A percentile compares a stretch with the other conserved stretches of the same genome.
These are phyloP conservation scores for Scrobipalpa atriplicella DNA, from an alignment of 2,888 invertebrate genomes.

Conservation along the genomic window DNA sequence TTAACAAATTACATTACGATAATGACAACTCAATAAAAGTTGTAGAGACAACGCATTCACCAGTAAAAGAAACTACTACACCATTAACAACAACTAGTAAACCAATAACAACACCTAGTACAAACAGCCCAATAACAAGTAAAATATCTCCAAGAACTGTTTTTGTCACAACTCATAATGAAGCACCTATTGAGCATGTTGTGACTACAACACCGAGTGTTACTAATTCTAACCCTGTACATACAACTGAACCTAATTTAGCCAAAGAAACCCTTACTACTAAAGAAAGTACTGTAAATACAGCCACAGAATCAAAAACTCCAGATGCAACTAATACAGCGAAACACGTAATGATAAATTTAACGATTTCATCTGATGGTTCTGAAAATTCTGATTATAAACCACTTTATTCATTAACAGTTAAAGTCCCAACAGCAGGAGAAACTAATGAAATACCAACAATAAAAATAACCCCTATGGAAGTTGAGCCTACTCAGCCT, in stretches of 20 bases:
- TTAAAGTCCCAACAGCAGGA: slow-evolving; percentile 88
- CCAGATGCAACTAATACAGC: slow-evolving; percentile 63
- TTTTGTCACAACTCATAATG: slow-evolving; percentile 49
- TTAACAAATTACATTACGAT: slow-evolving; percentile 63
- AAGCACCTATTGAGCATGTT: slow-evolving; percentile 57
- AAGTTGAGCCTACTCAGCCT: slow-evolving; percentile 65
- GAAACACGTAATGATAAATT: slow-evolving; percentile 89
- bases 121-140: slow-evolving; percentile 38
- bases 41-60: slow-evolving; percentile 37
- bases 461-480: slow-evolving; percentile 80
- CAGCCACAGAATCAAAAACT: slow-evolving; percentile 56
- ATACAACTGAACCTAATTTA: slow-evolving; percentile 41
- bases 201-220: slow-evolving; percentile 51
- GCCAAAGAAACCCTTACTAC: slow-evolving; percentile 41
- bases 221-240: slow-evolving; percentile 53
- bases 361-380: slow-evolving; percentile 89
- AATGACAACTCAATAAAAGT: slow-evolving; percentile 45
- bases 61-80: slow-evolving; percentile 38
- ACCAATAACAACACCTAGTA: slow-evolving; percentile 32
- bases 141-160: slow-evolving; percentile 43
- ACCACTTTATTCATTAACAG: slow-evolving; percentile 90
- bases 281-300: slow-evolving; percentile 53
- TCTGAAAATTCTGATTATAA: slow-evolving; percentile 75
- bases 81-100: slow-evolving; percentile 38
- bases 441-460: slow-evolving; percentile 78